Evolutionary conservation across 2,113 vertebrate species (phyloP), one percentile per base, ranked within the genome.

Genomic region (Cephalopterus ornatus): DNA sequence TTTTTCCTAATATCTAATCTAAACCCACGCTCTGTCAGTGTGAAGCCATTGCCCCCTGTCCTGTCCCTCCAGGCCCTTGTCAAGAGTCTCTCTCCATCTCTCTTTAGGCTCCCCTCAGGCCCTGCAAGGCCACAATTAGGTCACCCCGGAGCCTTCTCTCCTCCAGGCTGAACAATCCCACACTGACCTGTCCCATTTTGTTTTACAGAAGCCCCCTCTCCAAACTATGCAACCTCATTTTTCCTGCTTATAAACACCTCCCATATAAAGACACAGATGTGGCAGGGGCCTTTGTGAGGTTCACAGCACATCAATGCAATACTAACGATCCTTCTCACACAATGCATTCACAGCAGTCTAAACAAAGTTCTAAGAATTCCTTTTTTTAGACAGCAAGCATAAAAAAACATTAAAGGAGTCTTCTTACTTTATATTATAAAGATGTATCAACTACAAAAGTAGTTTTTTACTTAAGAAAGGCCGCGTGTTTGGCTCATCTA

Each of bases 301-400:
- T 39, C 41, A 39, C 28, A 58, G 19, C 52, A 41, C 55, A 30
- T 50, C 12, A 52, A 71, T 73, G 88, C 19, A 23, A 73, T 24
- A 27, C 26, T 22, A 56, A 78, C 20, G 19, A 37, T 61, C 56
- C 47, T n/a, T 55, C 77, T 88, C 70, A 88, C 28, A 56, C 49
- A 66, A 63, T 14, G 20, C 42, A 32, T 41, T 37, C 47, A 63
- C 12, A 65, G 3, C 67, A 22, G 21, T 42, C 30, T 20, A 87
- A 95, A 59, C 1, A 1, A 87, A 84, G 44, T 35, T 61, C 42
- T 52, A 91, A 89, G 44, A 86, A 74, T 46, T 46, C 81, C 30
- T 84, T 89, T 93, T 93, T 92, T 68, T 73, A 79, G 44, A 66
- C 8, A 92, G 47, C 32, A 85, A 79, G 5, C 68, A 92, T 72